These are phyloP conservation scores for Aromia moschata DNA, from an alignment of 2,888 invertebrate genomes.

Conservation along the genomic window DNA sequence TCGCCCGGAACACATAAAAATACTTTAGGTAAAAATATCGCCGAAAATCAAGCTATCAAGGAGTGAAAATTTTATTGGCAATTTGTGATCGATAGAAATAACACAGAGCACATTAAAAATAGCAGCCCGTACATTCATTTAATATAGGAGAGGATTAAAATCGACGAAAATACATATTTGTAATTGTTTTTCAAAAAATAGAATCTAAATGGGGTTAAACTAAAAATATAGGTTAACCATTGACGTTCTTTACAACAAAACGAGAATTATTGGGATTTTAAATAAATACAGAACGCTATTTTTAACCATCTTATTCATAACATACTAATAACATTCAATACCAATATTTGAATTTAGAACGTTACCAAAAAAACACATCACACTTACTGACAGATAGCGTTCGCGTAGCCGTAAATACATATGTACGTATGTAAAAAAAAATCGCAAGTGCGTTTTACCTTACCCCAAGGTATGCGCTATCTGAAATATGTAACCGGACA, in stretches of 20 bases:
- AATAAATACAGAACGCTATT: slow-evolving; percentile 24
- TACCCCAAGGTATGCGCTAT: background rate
- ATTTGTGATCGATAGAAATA: background rate
- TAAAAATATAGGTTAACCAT: slow-evolving; percentile 46
- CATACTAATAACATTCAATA: slow-evolving; percentile 1
- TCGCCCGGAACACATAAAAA: too few relatives aligned
- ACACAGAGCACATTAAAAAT: background rate
- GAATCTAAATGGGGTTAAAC: slow-evolving; percentile 42
- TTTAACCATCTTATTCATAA: slow-evolving; percentile 15
- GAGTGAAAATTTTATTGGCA: background rate
- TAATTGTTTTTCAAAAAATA: slow-evolving; percentile 43
- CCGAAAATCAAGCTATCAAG: background rate
- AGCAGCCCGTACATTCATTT: background rate
- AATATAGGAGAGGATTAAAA: slow-evolving; percentile 28
- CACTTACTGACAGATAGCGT: background rate
- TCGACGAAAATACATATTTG: slow-evolving; percentile 48
- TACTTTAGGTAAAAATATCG: background rate
- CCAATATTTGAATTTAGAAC: background rate
- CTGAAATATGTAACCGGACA: background rate
- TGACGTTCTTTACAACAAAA: slow-evolving; percentile 28
- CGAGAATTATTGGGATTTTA: slow-evolving; percentile 30
- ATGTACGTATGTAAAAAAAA: background rate
- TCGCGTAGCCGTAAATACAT: background rate
- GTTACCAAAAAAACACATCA: slow-evolving; percentile 5
- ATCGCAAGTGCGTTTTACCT: background rate